Base-by-base conservation (phyloP, 2,888 invertebrate species). In the Pachymerium ferrugineum region DNA sequence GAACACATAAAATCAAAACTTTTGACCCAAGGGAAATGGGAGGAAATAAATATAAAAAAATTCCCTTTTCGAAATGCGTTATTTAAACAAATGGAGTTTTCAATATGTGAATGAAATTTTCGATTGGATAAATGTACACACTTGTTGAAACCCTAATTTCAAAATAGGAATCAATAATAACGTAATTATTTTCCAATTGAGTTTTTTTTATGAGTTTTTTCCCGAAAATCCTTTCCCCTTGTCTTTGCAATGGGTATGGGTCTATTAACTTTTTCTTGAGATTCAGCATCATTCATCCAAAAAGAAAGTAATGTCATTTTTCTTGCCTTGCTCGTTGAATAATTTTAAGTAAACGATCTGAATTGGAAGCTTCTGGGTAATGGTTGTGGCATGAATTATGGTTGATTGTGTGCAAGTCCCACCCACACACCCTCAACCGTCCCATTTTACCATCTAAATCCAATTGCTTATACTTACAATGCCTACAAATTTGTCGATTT, bases 311-410 rank as follows among this genome's bases (percentile, higher is more conserved):
- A 62, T 62, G 62, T 62, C 62, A 62, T 62, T 62, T 62, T 62
- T 62, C 62, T 62, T 62, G 62, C 28, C 62, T 62, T 62, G 22
- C 62, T 62, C 62, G 62, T 62, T 62, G 62, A 62, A 62, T 62
- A 62, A 62, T 62, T 62, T 62, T 62, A 62, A 62, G 62, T 62
- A 62, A 62, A 62, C 62, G 62, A 62, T 62, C 62, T 62, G 62
- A 62, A 62, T 62, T 62, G 62, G 62, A 62, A 62, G 62, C 62
- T 25, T 62, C 28, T 28, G 28, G 62, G 62, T 62, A 62, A 62
- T 62, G 62, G 62, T 62, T 62, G 62, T 62, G 62, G 62, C 62
- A 62, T 62, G 62, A 62, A 62, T 62, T 62, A 62, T 62, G 62
- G 62, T 62, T 62, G 62, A 62, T 62, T 62, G 62, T 62, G 62